phyloP scores from a whole-genome alignment of 2,113 vertebrate genomes.

The Carassius carassius region DNA sequence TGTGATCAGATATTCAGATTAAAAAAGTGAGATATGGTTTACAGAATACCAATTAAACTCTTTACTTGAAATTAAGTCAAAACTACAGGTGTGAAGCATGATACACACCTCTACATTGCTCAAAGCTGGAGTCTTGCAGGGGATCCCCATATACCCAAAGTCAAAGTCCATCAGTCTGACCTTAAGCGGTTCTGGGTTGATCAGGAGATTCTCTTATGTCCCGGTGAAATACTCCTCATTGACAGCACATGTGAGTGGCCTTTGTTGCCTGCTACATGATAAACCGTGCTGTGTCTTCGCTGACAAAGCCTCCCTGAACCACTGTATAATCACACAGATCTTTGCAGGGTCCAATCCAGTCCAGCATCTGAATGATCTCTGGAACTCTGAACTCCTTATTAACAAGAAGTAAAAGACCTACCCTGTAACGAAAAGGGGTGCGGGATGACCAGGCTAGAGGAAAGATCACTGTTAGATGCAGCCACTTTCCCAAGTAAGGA shows the following conservation, averaged over 20 bases:
- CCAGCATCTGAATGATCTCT: neutral
- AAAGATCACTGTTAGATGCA: neutral
- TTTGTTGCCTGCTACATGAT: too few species aligned
- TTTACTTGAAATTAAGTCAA: too few species aligned
- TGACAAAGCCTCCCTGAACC: neutral
- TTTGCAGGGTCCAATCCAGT: neutral
- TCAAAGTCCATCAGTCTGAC: neutral
- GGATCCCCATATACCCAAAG: neutral
- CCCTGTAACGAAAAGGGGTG: neutral
- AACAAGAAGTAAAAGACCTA: neutral
- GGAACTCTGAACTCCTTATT: neutral
- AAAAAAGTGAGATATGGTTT: neutral
- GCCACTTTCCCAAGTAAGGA: neutral
- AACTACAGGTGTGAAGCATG: neutral
- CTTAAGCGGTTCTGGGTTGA: neutral
- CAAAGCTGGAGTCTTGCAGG: neutral
- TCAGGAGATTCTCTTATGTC: neutral
- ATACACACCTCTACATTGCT: neutral
- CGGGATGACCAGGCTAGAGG: neutral
- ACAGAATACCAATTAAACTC: too few species aligned
- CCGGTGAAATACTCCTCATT: neutral
- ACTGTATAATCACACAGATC: neutral
- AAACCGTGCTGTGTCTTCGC: too few species aligned
- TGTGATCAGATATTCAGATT: neutral
- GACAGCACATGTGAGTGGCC: too few species aligned